These are phyloP conservation scores for Leptatherina wallacei DNA, from an alignment of 2,797 vertebrate species.

Conservation along the genomic window DNA sequence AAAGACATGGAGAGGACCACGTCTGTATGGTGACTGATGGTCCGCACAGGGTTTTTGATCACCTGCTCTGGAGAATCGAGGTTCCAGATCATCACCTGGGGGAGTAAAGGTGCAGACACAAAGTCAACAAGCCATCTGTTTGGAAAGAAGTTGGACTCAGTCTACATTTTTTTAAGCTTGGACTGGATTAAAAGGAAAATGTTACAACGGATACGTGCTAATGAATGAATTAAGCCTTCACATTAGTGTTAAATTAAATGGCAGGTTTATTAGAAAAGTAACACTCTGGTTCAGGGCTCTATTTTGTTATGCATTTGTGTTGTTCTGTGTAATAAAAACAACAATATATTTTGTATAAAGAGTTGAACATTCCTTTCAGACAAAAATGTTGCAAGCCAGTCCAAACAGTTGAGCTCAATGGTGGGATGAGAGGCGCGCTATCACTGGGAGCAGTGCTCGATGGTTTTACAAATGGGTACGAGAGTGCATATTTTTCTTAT, in stretches of 20 bases:
- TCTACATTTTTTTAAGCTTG: background rate
- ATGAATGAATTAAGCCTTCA: background rate
- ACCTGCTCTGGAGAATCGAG: slow-evolving; percentile 84
- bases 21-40: slow-evolving; percentile 86
- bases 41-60: slow-evolving; percentile 85
- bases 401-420: background rate
- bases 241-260: background rate
- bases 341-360: background rate
- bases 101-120: background rate
- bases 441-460: background rate
- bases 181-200: background rate
- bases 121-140: background rate
- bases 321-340: background rate
- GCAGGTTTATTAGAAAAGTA: background rate
- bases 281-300: background rate
- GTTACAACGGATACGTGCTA: background rate
- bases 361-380: background rate
- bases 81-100: slow-evolving; percentile 95
- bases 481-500: slow-evolving; percentile 37
- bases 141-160: background rate
- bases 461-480: slow-evolving; percentile 5
- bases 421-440: background rate
- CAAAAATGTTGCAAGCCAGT: background rate
- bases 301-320: background rate
- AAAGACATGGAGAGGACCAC: slow-evolving; percentile 94